phyloP scores from a whole-genome alignment of 2,888 invertebrate species.

The Scaptomyza caliginosa region DNA sequence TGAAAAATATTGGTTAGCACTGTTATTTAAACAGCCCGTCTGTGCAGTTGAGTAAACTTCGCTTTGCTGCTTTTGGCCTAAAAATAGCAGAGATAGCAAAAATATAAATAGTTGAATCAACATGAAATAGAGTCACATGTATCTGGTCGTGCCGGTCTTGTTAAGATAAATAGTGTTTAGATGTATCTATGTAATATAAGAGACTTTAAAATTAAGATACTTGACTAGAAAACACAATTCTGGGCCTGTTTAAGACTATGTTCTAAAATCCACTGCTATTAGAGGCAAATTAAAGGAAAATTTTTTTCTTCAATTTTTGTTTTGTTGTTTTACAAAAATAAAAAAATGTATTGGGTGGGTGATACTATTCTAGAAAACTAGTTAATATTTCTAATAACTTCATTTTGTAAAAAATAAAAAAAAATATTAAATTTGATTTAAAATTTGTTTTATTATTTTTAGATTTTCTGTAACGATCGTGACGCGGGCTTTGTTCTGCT shows the following conservation, averaged over 20 bases:
- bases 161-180: conserved; percentile 15
- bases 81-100: conserved; percentile 74
- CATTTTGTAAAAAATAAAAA: too few relatives aligned
- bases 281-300: too few relatives aligned
- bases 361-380: too few relatives aligned
- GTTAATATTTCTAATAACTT: too few relatives aligned
- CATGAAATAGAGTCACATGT: conserved; percentile 55
- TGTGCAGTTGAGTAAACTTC: conserved; percentile 56
- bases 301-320: too few relatives aligned
- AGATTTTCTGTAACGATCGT: conserved; percentile 83
- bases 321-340: too few relatives aligned
- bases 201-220: not conserved
- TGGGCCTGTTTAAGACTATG: too few relatives aligned
- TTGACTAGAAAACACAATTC: not conserved
- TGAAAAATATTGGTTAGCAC: conserved; percentile 17
- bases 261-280: too few relatives aligned
- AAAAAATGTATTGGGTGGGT: not conserved
- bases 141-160: conserved; percentile 28
- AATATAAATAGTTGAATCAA: conserved; percentile 75
- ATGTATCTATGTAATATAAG: conserved; percentile 10
- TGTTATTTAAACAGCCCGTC: conserved; percentile 69
- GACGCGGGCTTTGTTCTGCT: conserved; percentile 90
- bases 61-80: conserved; percentile 57
- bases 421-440: too few relatives aligned
- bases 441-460: conserved; percentile 53